A percentile compares a stretch with the other conserved stretches of the same genome.
phyloP scores from a whole-genome alignment of 2,113 vertebrate genomes.

The Lepisosteus oculatus region DNA sequence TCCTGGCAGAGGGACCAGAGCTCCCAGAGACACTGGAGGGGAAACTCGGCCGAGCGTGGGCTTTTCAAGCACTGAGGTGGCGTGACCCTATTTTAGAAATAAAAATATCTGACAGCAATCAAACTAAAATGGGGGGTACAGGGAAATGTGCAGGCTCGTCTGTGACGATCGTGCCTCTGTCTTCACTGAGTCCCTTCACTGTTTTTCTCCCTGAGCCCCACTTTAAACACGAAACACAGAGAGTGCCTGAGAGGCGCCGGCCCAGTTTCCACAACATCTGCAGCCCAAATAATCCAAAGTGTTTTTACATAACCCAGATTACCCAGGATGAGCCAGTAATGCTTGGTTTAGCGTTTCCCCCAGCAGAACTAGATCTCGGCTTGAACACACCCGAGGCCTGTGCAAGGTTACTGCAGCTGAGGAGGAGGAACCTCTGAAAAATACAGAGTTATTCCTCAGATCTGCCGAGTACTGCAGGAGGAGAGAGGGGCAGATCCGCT shows the following conservation, averaged over 20 bases:
- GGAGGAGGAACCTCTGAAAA: neutral
- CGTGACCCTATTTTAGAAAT: too few relatives aligned
- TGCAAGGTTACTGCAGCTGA: neutral
- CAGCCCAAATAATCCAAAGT: conserved; percentile 31
- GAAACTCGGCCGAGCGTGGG: too few relatives aligned
- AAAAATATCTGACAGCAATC: too few relatives aligned
- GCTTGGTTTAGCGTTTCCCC: neutral
- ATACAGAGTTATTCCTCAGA: too few relatives aligned
- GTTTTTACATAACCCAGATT: conserved; percentile 55
- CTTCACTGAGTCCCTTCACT: conserved; percentile 36
- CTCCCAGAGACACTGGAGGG: too few relatives aligned
- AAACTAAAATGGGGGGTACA: too few relatives aligned
- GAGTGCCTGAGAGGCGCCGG: conserved; percentile 10
- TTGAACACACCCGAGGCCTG: neutral
- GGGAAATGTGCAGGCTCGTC: neutral
- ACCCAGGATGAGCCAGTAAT: conserved; percentile 27
- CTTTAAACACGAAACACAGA: conserved; percentile 24
- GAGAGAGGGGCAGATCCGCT: neutral
- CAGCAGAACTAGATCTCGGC: neutral
- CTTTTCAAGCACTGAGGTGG: too few relatives aligned
- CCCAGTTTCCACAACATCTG: conserved; percentile 18
- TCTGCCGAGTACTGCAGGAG: neutral
- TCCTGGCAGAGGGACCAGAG: too few relatives aligned
- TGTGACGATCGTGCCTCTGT: conserved; percentile 14
- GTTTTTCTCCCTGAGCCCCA: conserved; percentile 19